Percentiles rank a stretch among this genome's conserved stretches.
Evolutionary conservation across 2,888 invertebrate genomes (phyloP).

Genomic region (Gibbula magus): DNA sequence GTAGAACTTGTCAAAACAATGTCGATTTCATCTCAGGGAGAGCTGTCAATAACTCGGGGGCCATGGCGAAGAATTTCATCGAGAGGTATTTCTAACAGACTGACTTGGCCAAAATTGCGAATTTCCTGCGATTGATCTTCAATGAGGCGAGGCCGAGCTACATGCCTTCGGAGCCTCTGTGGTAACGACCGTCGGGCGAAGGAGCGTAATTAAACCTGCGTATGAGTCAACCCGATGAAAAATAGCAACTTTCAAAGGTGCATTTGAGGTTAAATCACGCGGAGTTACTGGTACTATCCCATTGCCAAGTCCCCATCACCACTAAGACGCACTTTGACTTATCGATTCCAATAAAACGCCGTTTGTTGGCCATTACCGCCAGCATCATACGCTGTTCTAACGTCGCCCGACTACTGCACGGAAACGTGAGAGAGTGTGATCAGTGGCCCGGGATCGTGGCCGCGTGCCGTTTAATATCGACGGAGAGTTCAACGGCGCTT

Average conservation of each 20-base stretch:
- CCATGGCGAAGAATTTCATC: neutral
- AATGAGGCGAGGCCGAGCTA: neutral
- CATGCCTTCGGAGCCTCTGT: neutral
- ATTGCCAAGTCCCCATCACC: neutral
- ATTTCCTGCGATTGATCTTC: slow-evolving; percentile 12
- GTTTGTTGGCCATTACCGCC: slow-evolving; percentile 15
- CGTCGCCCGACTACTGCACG: neutral
- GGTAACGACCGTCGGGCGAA: neutral
- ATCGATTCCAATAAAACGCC: slow-evolving; percentile 24
- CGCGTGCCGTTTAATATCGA: neutral
- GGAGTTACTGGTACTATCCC: neutral
- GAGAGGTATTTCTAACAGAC: slow-evolving; percentile 3
- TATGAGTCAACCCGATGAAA: slow-evolving; percentile 11
- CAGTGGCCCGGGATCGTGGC: neutral
- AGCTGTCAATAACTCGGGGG: slow-evolving; percentile 10
- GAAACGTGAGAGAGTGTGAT: neutral
- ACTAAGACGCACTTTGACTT: neutral
- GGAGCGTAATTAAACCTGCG: neutral
- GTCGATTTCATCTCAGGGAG: slow-evolving; percentile 10
- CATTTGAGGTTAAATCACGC: slow-evolving; percentile 13
- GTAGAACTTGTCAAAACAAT: slow-evolving; percentile 7
- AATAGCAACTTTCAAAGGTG: slow-evolving; percentile 11
- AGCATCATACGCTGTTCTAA: neutral
- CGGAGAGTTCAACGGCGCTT: neutral
- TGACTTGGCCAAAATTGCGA: slow-evolving; percentile 15